These are phyloP conservation scores for Eulemur macaco DNA, from an alignment of 2,113 vertebrate species.

Conservation along the genomic window DNA sequence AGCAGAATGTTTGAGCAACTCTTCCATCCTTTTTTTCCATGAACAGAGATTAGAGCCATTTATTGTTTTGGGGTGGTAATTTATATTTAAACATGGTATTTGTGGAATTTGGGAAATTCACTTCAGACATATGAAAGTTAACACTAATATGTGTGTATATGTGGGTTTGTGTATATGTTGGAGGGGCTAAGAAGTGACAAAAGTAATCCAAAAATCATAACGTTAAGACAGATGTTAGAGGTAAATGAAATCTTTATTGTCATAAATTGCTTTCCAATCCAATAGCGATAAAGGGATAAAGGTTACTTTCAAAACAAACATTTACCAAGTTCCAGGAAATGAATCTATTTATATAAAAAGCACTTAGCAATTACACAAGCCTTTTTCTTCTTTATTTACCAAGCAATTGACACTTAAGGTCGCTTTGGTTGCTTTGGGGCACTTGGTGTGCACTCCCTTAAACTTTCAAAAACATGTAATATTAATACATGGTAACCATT, in stretches of 20 bases:
- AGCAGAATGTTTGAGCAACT: background rate
- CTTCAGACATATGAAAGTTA: background rate
- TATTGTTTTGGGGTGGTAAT: background rate
- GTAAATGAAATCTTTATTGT: slow-evolving; percentile 16
- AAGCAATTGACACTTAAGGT: background rate
- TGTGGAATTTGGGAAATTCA: slow-evolving; percentile 6
- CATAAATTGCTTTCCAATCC: slow-evolving; percentile 12
- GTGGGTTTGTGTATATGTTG: background rate
- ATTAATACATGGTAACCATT: background rate
- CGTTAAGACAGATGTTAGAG: background rate
- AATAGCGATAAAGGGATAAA: background rate
- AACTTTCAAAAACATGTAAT: background rate
- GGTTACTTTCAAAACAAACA: slow-evolving; percentile 62
- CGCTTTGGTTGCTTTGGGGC: background rate
- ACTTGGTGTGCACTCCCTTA: background rate
- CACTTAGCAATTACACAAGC: background rate
- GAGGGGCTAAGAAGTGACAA: background rate
- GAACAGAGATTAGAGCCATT: background rate
- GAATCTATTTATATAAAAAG: slow-evolving; percentile 34
- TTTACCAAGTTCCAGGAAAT: slow-evolving; percentile 63
- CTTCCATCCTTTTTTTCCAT: background rate
- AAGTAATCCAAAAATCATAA: background rate
- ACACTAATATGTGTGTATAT: background rate
- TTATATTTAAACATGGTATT: background rate
- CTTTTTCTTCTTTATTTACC: background rate